Base-by-base conservation (phyloP, 2,113 vertebrate genomes). In the Salvelinus fontinalis region DNA sequence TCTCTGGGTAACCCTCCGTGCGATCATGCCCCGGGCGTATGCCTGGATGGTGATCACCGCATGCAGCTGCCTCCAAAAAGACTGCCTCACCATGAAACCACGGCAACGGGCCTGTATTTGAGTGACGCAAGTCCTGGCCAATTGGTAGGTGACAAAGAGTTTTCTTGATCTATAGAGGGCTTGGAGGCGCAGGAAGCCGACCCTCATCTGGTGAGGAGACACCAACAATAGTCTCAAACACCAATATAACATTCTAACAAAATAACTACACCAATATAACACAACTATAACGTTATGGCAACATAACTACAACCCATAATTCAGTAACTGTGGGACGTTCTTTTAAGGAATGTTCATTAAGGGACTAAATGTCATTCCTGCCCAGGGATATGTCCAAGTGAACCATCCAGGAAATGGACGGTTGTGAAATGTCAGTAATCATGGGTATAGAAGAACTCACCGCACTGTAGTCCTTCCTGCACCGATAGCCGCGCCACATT, bases 21-120 rank as follows among this genome's bases (percentile, higher is more conserved):
- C 96, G 0, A 99, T 97, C 98, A 99, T 97, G 85, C 97, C 97
- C 0, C 97, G 88, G 39, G 94, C 94, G 0, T 96, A 95, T 0
- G 97, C 96, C 93, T 99, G 97, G 79, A 99, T 87, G 0, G 97
- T 98, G 85, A 97, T 89, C 75, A 98, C 96, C 0, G 97, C 98
- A 88, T 95, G 95, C 4, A 97, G 96, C 20, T 95, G 95, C 71
- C 95, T 95, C 59, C 96, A 91, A 84, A 97, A 98, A 0, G 95
- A 92, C 82, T 89, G 90, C 0, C 97, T 94, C 44, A 98, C 92
- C 82, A 98, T 88, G 90, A 93, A 97, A 0, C 97, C 98, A 0
- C 97, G 93, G 80, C 97, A 98, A 0, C 88, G 93, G 0, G 96
- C 95, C 86, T 99, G 97, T 75, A 98, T 95, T 82, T 93, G 77